Conservation (phyloP, 1,140 invertebrate species). For the Glossosoma conforme region DNA sequence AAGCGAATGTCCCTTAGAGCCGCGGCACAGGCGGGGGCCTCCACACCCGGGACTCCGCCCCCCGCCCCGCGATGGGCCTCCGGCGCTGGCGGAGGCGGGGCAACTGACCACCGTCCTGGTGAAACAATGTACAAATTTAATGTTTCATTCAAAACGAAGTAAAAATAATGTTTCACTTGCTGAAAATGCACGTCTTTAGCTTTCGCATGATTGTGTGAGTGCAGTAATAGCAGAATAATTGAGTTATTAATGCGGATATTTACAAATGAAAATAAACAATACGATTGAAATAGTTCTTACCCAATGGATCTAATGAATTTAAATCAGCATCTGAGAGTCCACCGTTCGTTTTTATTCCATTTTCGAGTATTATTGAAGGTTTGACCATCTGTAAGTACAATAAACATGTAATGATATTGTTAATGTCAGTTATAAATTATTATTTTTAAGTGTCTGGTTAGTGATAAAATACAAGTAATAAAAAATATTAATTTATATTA, state of each 20-base stretch:
- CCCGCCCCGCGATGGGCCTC: constrained; percentile 54
- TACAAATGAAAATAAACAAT: too few species aligned
- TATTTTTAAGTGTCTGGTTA: too few species aligned
- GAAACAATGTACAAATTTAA: not conserved
- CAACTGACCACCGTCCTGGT: constrained; percentile 36
- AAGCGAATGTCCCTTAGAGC: constrained; percentile 73
- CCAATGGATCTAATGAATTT: constrained; percentile 61
- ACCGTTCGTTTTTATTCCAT: constrained; percentile 42
- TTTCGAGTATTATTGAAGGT: constrained; percentile 44
- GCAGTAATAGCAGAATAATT: too few species aligned
- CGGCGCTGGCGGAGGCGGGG: constrained; percentile 64
- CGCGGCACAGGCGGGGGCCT: constrained; percentile 49
- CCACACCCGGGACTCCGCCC: constrained; percentile 40
- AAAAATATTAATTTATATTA: too few species aligned
- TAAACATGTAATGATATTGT: not conserved
- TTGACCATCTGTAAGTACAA: constrained; percentile 17
- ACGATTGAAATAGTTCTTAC: constrained; percentile 34
- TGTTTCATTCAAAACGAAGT: too few species aligned
- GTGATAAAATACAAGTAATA: too few species aligned
- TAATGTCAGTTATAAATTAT: not conserved
- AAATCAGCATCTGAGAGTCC: constrained; percentile 50
- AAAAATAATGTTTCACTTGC: too few species aligned
- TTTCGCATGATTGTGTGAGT: too few species aligned
- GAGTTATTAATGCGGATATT: too few species aligned
- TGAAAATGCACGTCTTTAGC: too few species aligned